Evolutionary conservation across 2,888 invertebrate genomes (phyloP), one percentile per base, ranked within the genome.

Genomic region (Orthosia gracilis): DNA sequence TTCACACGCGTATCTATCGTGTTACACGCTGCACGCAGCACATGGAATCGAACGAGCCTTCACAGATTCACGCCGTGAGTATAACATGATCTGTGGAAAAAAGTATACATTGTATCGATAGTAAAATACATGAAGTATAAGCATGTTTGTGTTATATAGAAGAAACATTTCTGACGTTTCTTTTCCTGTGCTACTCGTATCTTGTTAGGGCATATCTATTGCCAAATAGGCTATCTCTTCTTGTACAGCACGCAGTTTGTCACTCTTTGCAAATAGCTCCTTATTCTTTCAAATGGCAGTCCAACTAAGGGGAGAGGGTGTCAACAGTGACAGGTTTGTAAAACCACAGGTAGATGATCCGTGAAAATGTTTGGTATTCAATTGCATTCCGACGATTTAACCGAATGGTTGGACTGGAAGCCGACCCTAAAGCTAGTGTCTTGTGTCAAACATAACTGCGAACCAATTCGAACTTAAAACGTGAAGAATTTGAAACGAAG

Each of bases 11-110:
- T 81, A 69, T 93, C 94, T 96, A 98, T 83, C 81, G 82, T 85
- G 83, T 78, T 82, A 70, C 82, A 83, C 78, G 85, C 98, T 1
- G 98, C 0, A 99, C 99, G 90, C 98, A 98, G 93, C 97, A 96
- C 83, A 89, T 98, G 64, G 94, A 97, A 80, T 95, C 96, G 80
- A 92, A 91, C 40, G 95, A 96, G 86, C 83, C 88, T 23, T 90
- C 91, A 57, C 95, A 95, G 79, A 95, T 89, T 69, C 89, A 90
- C 73, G 86, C 89, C 74, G 90, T 90, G n/a, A 76, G 79, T 85
- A 76, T 68, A 65, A 73, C 18, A 64, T 21, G 23, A 59, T 67
- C 67, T 85, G 82, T 70, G 82, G 62, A 71, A n/a, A 49, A 63
- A 54, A 49, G 47, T 47, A 55, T 23, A 68, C 58, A 23, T 52